Conservation (phyloP, 2,888 invertebrate genomes). For the Conus canariensis region DNA sequence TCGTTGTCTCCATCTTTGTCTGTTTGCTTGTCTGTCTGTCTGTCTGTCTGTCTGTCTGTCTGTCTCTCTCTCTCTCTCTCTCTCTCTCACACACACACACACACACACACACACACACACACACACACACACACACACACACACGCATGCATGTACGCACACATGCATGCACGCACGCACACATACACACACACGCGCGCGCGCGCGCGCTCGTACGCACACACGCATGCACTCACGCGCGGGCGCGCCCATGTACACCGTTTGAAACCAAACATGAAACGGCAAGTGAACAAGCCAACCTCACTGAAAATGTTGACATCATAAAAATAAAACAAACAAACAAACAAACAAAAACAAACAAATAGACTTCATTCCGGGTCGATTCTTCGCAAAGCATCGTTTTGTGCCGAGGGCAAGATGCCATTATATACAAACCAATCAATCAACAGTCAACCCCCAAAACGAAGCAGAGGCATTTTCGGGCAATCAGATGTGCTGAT, state of each 20-base stretch:
- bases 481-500: too few relatives aligned
- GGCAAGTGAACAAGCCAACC: neutral
- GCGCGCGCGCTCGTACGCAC: neutral
- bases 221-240: too few relatives aligned
- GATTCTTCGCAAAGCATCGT: too few relatives aligned
- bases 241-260: too few relatives aligned
- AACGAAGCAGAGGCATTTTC: too few relatives aligned
- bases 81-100: neutral
- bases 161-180: neutral
- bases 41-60: neutral
- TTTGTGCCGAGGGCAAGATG: too few relatives aligned
- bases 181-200: neutral
- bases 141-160: neutral
- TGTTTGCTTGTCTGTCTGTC: neutral
- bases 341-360: neutral
- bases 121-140: neutral
- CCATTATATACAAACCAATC: too few relatives aligned
- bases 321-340: too few relatives aligned
- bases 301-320: neutral
- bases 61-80: too few relatives aligned
- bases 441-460: too few relatives aligned
- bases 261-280: neutral
- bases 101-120: slow-evolving; percentile 4
- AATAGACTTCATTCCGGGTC: too few relatives aligned
- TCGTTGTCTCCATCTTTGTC: neutral